phyloP scores from a whole-genome alignment of 2,888 invertebrate genomes.

The Allacma fusca region DNA sequence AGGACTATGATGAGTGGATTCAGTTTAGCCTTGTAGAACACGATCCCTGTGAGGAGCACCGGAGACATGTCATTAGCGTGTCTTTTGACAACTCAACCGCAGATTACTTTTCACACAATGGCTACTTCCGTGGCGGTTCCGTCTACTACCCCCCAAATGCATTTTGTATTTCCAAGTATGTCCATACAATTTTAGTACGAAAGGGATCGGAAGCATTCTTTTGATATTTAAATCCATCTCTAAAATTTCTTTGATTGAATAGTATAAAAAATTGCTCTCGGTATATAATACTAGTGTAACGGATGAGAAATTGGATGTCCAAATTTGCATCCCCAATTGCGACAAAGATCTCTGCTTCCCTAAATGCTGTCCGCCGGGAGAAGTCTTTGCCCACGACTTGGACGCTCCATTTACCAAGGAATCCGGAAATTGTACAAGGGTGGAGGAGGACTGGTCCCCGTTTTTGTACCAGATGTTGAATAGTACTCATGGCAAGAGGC shows the following conservation, averaged over 20 bases:
- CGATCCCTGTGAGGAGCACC: not conserved
- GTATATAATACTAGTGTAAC: not conserved
- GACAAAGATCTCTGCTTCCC: slow-evolving; percentile 4
- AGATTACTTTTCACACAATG: not conserved
- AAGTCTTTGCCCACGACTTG: not conserved
- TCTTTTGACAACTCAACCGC: not conserved
- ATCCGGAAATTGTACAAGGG: not conserved
- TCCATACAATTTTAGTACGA: not conserved
- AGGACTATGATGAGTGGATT: not conserved
- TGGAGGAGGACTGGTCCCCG: not conserved
- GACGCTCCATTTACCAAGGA: not conserved
- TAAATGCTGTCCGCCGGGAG: not conserved
- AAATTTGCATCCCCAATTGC: not conserved
- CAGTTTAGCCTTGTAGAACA: not conserved
- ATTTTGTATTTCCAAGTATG: not conserved
- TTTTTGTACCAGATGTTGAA: not conserved
- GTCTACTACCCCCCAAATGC: not conserved
- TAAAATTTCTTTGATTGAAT: no score
- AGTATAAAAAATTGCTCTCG: not conserved
- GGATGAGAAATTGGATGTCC: not conserved
- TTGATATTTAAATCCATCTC: no score
- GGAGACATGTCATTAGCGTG: not conserved
- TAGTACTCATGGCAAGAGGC: not conserved
- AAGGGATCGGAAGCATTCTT: no score
- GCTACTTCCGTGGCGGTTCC: not conserved